These are phyloP conservation scores for Sus scrofa DNA, from an alignment of 2,113 vertebrate species.

Conservation along the genomic window T2T-Sscrofa CM000823.6:48426001-48426500, in stretches of 20 bases:
- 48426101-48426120: slow-evolving; percentile 33
- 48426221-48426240: slow-evolving; percentile 81
- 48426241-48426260: slow-evolving; percentile 72
- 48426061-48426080: slow-evolving; percentile 40
- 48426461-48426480: background rate
- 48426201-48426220: slow-evolving; percentile 72
- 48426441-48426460: background rate
- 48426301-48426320: slow-evolving; percentile 23
- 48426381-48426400: slow-evolving; percentile 33
- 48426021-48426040: slow-evolving; percentile 19
- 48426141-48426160: slow-evolving; percentile 71
- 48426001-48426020: background rate
- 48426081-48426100: slow-evolving; percentile 52
- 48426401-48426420: background rate
- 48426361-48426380: background rate
- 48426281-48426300: slow-evolving; percentile 36
- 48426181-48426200: slow-evolving; percentile 69
- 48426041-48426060: background rate
- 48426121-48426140: slow-evolving; percentile 70
- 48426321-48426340: background rate
- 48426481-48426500: background rate
- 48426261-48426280: slow-evolving; percentile 53
- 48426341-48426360: background rate
- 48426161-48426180: slow-evolving; percentile 46
- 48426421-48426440: background rate